Base-by-base conservation (phyloP, 2,797 vertebrate species). In the Clarias fuscus region DNA sequence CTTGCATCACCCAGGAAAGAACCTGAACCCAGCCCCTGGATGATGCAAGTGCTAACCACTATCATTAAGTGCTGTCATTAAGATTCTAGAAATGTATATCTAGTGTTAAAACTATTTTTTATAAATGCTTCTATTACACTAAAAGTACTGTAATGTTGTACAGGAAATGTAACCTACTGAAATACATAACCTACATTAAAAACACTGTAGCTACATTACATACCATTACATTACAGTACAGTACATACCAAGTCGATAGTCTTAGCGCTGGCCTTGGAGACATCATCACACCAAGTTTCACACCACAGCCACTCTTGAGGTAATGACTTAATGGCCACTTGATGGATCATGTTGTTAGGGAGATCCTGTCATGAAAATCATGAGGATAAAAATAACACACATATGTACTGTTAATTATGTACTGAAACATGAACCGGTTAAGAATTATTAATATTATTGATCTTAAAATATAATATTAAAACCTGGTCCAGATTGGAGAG, bases 271-370 rank as follows among this genome's bases (percentile, higher is more conserved):
- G 91, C 87, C 92, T 99, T 99, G 86, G 98, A 99, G 53, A 92
- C 88, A 27, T 99, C 95, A 27, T 98, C 96, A 72, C 98, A 99
- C 98, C 98, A 99, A 1, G 98, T 98, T 92, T 99, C 98, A 90
- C 98, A 99, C 98, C 98, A 99, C 61, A 99, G 94, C 98, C 98
- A 99, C 86, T 99, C 98, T 92, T 99, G 98, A 86, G 98, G 98
- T 78, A 99, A 96, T 86, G 98, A 98, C 94, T 97, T 99, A 85
- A 99, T 99, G 85, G 96, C 94, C 86, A 99, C 97, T 92, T 99
- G 98, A 93, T 99, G 97, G 93, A 99, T 99, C 98, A 99, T 99
- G 90, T 98, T 98, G 92, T 99, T 99, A 65, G 98, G 98, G 86
- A 99, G 97, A 91, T 99, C 98, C 98, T 99, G 88, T n/a, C 43